A percentile compares a stretch with the other conserved stretches of the same genome.
Evolutionary conservation across 2,888 invertebrate species (phyloP).

Genomic region (Furcula furcula): DNA sequence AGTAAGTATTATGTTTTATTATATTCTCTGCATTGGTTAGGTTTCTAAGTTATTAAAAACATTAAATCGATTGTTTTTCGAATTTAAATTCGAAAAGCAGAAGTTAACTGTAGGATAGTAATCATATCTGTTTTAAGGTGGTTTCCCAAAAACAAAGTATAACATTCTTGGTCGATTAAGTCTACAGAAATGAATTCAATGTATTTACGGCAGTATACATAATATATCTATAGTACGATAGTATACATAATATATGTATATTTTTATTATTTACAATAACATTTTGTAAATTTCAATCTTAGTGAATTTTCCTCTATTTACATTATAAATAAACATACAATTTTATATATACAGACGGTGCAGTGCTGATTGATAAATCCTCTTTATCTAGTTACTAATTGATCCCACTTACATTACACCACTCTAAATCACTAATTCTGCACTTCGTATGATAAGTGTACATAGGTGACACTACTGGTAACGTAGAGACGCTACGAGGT

Average conservation of each 20-base stretch:
- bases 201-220: constrained; percentile 5
- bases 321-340: constrained; percentile 35
- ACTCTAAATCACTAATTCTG: constrained; percentile 42
- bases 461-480: constrained; percentile 36
- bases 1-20: constrained; percentile 2
- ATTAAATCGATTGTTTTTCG: constrained; percentile 8
- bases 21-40: neutral
- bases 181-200: constrained; percentile 22
- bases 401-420: constrained; percentile 75
- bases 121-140: constrained; percentile 18
- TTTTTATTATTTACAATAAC: constrained; percentile 22
- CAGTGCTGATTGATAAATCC: constrained; percentile 45
- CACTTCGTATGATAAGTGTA: constrained; percentile 14
- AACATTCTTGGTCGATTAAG: constrained; percentile 25
- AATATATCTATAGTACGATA: constrained; percentile 7
- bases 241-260: constrained; percentile 5
- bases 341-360: constrained; percentile 49
- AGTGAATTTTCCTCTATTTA: constrained; percentile 11
- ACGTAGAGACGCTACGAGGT: constrained; percentile 62
- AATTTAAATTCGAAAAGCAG: constrained; percentile 18
- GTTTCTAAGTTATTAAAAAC: neutral
- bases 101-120: constrained; percentile 18
- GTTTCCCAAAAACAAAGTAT: constrained; percentile 20
- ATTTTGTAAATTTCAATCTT: constrained; percentile 21
- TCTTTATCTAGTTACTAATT: constrained; percentile 72